These are phyloP conservation scores for Aphidius colemani DNA, from an alignment of 2,888 invertebrate species.

Conservation along the genomic window DNA sequence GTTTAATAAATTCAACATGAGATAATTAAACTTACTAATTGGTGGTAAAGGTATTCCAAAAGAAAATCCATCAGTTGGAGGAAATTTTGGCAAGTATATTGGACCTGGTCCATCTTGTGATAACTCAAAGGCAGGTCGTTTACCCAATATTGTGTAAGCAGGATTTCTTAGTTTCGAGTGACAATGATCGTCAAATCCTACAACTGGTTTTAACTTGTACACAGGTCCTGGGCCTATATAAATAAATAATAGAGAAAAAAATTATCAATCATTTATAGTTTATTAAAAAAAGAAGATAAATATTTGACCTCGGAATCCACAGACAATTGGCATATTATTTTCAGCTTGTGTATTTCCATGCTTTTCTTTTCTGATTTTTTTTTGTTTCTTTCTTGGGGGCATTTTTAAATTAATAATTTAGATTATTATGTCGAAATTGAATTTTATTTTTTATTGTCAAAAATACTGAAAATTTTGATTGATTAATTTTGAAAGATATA, in stretches of 20 bases:
- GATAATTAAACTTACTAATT: constrained; percentile 11
- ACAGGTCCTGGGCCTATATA: constrained; percentile 70
- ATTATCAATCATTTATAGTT: neutral
- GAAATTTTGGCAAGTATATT: constrained; percentile 58
- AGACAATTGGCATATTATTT: neutral
- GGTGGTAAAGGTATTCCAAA: constrained; percentile 31
- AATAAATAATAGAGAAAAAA: neutral
- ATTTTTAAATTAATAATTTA: neutral
- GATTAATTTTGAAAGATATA: neutral
- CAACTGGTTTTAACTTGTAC: constrained; percentile 67
- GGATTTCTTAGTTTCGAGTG: constrained; percentile 67
- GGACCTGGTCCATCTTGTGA: constrained; percentile 58
- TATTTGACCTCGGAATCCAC: neutral
- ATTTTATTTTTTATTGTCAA: neutral
- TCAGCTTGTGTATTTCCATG: neutral
- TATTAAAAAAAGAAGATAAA: neutral
- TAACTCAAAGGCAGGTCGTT: constrained; percentile 34
- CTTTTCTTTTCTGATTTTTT: neutral
- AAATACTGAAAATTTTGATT: neutral
- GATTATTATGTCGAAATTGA: neutral
- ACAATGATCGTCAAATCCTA: constrained; percentile 69
- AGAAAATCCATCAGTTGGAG: constrained; percentile 37
- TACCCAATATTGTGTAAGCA: constrained; percentile 66
- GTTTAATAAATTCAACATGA: neutral
- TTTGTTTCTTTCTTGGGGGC: neutral